phyloP scores from a whole-genome alignment of 2,113 vertebrate species.

The Rousettus leschenaultii region DNA sequence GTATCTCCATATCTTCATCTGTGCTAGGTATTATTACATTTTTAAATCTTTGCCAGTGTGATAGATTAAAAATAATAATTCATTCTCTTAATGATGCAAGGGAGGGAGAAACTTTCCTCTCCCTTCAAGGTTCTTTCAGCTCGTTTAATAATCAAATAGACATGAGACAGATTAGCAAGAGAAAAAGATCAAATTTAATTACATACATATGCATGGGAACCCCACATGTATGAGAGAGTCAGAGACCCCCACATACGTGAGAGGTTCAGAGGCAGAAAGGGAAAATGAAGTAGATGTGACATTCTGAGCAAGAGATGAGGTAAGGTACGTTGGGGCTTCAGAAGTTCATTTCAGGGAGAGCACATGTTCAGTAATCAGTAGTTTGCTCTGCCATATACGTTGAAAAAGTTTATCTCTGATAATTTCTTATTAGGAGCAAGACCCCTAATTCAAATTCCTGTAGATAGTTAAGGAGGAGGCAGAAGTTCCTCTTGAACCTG shows the following conservation, averaged over 20 bases:
- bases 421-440: neutral
- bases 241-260: neutral
- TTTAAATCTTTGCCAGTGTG: neutral
- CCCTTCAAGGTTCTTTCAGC: neutral
- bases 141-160: neutral
- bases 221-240: neutral
- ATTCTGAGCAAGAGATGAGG: neutral
- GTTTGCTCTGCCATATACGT: neutral
- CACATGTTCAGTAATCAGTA: neutral
- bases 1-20: neutral
- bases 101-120: neutral
- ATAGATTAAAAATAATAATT: neutral
- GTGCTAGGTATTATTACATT: neutral
- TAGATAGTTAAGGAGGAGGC: too few relatives aligned
- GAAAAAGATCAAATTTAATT: neutral
- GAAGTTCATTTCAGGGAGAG: neutral
- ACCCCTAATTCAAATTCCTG: neutral
- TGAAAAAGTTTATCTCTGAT: neutral
- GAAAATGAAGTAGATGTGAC: neutral
- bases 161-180: neutral
- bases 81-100: neutral
- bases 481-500: neutral
- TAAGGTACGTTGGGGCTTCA: neutral
- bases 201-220: neutral
- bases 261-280: neutral